Base-by-base conservation (phyloP, 2,888 invertebrate species). In the Dynastes tityus region DNA sequence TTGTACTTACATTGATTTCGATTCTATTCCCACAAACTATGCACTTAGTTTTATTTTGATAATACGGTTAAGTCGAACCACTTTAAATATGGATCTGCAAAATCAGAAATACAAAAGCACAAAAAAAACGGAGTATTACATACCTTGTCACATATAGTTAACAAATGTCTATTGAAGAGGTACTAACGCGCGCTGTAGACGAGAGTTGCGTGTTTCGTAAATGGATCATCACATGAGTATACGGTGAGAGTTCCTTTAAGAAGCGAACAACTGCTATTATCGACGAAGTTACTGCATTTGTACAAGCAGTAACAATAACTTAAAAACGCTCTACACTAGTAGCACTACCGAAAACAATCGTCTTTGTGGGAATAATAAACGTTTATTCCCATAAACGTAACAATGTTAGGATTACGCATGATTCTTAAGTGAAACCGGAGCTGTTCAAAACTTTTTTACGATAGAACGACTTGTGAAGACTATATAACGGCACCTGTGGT, bases 201-300 rank as follows among this genome's bases (percentile, higher is more conserved):
- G 29, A 55, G 55, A 61, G 61, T 61, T 61, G 0, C 61, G 61
- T 61, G 29, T 61, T 61, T 61, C 61, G 29, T 27, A 61, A 61
- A 16, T 61, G 61, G 61, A 22, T 61, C 61, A 27, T 61, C 61
- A 61, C 3, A 29, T 29, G 29, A 29, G 8, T 61, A 22, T 61
- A 29, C 61, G 61, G 22, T 4, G 22, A 61, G 27, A 61, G 27
- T 61, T 53, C 27, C 61, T 61, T 61, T 61, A 61, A 27, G 61
- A 61, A 61, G 22, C 61, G 58, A 16, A 58, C 58, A 58, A 58
- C 58, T 16, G 22, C 27, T 27, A 27, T 61, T 61, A 61, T 61
- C 55, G 55, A 61, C 61, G 29, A 61, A 16, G 55, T 55, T 61
- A 61, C 29, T 61, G 61, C 29, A 55, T 22, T 61, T 27, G 61